Percentiles rank a stretch among this genome's conserved stretches.
Evolutionary conservation across 2,797 vertebrate genomes (phyloP).

Genomic region (Cheirogaleus major): DNA sequence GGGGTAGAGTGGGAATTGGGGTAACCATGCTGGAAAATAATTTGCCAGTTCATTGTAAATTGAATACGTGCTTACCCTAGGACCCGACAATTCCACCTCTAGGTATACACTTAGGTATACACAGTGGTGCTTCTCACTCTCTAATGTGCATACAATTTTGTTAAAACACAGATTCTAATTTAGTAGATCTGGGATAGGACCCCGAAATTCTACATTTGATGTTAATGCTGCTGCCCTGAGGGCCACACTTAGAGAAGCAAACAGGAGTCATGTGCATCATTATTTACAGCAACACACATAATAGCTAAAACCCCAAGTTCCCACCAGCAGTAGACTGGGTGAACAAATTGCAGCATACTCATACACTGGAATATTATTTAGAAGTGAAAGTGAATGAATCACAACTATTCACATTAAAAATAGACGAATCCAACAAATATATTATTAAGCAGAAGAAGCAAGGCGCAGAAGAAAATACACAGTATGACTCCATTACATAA

Average conservation of each 20-base stretch:
- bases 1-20: not conserved
- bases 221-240: not conserved
- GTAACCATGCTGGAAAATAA: not conserved
- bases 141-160: rapidly evolving
- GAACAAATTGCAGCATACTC: not conserved
- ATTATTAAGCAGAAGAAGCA: not conserved
- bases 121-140: not conserved
- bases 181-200: not conserved
- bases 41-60: not conserved
- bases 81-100: not conserved
- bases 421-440: not conserved
- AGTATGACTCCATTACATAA: not conserved
- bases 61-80: rapidly evolving
- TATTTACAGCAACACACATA: not conserved
- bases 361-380: not conserved
- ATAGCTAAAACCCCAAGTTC: not conserved
- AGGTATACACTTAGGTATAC: rapidly evolving
- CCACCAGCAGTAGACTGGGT: not conserved
- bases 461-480: not conserved
- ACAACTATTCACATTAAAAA: constrained; percentile 30
- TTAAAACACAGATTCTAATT: not conserved
- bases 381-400: constrained; percentile 42
- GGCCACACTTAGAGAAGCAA: not conserved
- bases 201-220: not conserved
- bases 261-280: not conserved